Percentiles rank a stretch among this genome's conserved stretches.
Conservation (phyloP, 2,888 invertebrate species). For the Sarcophaga rosellei region DNA sequence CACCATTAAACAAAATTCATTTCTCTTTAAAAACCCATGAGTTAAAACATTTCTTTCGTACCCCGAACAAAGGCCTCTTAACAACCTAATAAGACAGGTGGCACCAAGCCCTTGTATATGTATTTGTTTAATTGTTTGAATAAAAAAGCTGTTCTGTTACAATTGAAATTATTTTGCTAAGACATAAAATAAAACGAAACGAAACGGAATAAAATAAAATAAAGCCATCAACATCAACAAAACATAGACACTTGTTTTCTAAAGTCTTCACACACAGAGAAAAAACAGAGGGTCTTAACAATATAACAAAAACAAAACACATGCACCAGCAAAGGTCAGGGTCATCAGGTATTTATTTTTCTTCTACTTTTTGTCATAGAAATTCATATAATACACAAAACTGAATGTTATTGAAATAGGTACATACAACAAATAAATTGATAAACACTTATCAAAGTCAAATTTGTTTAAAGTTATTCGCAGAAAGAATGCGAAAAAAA, state of each 20-base stretch:
- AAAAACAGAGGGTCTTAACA: neutral
- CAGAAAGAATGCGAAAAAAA: no score
- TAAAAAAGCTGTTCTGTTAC: neutral
- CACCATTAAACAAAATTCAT: neutral
- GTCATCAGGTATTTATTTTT: conserved; percentile 42
- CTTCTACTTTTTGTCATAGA: neutral
- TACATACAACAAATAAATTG: neutral
- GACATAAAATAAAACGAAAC: neutral
- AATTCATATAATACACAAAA: neutral
- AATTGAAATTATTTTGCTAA: conserved; percentile 16
- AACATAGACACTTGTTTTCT: conserved; percentile 18
- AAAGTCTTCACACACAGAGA: conserved; percentile 2
- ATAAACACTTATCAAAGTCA: neutral
- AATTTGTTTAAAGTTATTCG: no score
- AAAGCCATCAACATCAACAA: conserved; percentile 12
- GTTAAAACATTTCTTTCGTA: neutral
- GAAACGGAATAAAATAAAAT: conserved; percentile 29
- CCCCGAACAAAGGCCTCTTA: neutral
- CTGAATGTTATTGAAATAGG: neutral
- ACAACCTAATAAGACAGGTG: neutral
- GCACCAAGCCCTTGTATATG: no score
- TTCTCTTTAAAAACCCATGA: neutral
- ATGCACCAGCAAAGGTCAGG: conserved; percentile 44
- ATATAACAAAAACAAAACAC: conserved; percentile 6
- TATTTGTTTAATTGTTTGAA: neutral